phyloP scores from a whole-genome alignment of 2,888 invertebrate species.

The Cyclophora punctaria region DNA sequence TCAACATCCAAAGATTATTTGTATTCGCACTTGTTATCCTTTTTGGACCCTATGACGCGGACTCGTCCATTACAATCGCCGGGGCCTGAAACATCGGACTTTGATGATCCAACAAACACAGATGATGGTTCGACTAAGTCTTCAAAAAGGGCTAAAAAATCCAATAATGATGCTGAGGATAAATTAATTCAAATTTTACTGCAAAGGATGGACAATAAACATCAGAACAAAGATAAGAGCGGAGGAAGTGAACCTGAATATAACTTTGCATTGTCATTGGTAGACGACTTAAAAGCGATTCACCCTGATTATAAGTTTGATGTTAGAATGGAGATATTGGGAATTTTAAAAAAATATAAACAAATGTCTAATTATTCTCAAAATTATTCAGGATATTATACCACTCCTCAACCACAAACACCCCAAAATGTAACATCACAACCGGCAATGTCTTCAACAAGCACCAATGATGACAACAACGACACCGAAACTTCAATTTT shows the following conservation, averaged over 20 bases:
- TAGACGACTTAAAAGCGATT: too few species aligned
- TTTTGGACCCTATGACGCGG: constrained; percentile 17
- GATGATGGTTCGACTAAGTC: constrained; percentile 1
- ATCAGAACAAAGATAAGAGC: constrained; percentile 9
- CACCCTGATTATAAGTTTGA: too few species aligned
- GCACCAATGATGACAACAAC: too few species aligned
- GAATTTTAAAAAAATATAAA: too few species aligned
- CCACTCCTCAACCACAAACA: too few species aligned
- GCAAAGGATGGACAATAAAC: constrained; percentile 14
- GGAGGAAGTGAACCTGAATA: constrained; percentile 16
- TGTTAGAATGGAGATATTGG: too few species aligned
- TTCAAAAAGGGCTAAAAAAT: constrained; percentile 17
- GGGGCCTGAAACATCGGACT: constrained; percentile 13
- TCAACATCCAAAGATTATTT: constrained; percentile 17
- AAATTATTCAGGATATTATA: too few species aligned
- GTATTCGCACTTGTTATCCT: constrained; percentile 18
- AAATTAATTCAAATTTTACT: constrained; percentile 12
- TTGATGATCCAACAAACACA: constrained; percentile 16
- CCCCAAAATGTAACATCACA: too few species aligned
- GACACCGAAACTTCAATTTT: too few species aligned
- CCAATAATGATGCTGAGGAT: constrained; percentile 15
- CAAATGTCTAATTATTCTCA: too few species aligned
- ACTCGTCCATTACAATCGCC: constrained; percentile 17
- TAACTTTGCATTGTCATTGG: constrained; percentile 18
- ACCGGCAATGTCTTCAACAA: too few species aligned